Percentiles rank a stretch among this genome's conserved stretches.
These are phyloP conservation scores for Mercenaria mercenaria DNA, from an alignment of 1,140 invertebrate species.

Conservation along the genomic window DNA sequence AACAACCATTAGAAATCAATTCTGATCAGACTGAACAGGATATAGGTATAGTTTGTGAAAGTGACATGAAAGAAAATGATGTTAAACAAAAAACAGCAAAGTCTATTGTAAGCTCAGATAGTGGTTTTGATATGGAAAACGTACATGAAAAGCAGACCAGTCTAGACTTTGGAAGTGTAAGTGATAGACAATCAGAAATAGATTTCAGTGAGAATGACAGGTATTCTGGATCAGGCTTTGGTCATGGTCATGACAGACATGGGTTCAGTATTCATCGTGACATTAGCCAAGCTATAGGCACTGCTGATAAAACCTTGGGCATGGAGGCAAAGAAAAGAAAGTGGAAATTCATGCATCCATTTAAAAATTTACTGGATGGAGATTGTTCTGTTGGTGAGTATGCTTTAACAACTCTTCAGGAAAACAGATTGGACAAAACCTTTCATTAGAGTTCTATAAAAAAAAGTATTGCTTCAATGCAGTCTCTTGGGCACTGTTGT, in stretches of 20 bases:
- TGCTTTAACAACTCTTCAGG: neutral
- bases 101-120: neutral
- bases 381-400: constrained; percentile 26
- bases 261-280: neutral
- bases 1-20: neutral
- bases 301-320: neutral
- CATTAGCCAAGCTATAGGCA: too few relatives aligned
- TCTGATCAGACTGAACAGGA: neutral
- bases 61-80: neutral
- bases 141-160: neutral
- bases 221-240: neutral
- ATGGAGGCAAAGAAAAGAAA: neutral
- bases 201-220: neutral
- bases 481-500: too few relatives aligned
- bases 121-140: neutral
- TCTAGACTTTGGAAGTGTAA: constrained; percentile 1
- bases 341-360: constrained; percentile 19
- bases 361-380: constrained; percentile 18
- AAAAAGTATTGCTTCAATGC: too few relatives aligned
- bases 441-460: too few relatives aligned
- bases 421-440: too few relatives aligned
- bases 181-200: neutral
- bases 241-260: neutral
- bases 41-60: neutral
- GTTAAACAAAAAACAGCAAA: neutral